These are phyloP conservation scores for Lottia scabra DNA, from an alignment of 2,888 invertebrate genomes.

Conservation along the genomic window DNA sequence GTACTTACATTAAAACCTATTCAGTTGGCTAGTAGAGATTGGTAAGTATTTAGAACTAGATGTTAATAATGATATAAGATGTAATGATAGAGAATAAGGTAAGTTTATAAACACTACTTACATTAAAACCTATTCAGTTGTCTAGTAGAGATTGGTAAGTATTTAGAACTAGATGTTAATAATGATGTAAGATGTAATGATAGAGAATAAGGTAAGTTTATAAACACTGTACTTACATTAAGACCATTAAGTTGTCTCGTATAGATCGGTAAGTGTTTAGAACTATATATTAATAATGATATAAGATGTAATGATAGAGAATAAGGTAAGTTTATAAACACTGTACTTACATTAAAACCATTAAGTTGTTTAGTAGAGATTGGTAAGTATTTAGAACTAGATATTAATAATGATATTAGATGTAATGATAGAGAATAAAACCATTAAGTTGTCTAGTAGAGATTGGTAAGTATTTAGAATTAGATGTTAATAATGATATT, in stretches of 20 bases:
- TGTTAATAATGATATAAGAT: slow-evolving; percentile 42
- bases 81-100: slow-evolving; percentile 47
- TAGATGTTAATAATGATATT: slow-evolving; percentile 39
- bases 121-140: slow-evolving; percentile 54
- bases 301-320: slow-evolving; percentile 46
- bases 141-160: slow-evolving; percentile 44
- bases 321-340: slow-evolving; percentile 35
- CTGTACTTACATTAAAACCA: slow-evolving; percentile 50
- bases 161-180: slow-evolving; percentile 44
- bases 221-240: slow-evolving; percentile 40
- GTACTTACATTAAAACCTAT: slow-evolving; percentile 53
- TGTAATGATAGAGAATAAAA: slow-evolving; percentile 51
- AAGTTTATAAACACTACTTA: slow-evolving; percentile 34
- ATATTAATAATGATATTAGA: slow-evolving; percentile 41
- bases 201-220: slow-evolving; percentile 43
- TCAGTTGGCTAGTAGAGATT: slow-evolving; percentile 43
- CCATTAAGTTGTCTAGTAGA: slow-evolving; percentile 53
- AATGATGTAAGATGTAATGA: slow-evolving; percentile 43
- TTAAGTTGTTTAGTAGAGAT: slow-evolving; percentile 48
- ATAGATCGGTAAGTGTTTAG: slow-evolving; percentile 41
- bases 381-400: slow-evolving; percentile 44
- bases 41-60: slow-evolving; percentile 44
- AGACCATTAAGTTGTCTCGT: slow-evolving; percentile 53
- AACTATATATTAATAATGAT: slow-evolving; percentile 41
- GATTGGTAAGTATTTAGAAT: slow-evolving; percentile 41